Conservation (phyloP, 2,797 vertebrate species). For the Limosa lapponica region DNA sequence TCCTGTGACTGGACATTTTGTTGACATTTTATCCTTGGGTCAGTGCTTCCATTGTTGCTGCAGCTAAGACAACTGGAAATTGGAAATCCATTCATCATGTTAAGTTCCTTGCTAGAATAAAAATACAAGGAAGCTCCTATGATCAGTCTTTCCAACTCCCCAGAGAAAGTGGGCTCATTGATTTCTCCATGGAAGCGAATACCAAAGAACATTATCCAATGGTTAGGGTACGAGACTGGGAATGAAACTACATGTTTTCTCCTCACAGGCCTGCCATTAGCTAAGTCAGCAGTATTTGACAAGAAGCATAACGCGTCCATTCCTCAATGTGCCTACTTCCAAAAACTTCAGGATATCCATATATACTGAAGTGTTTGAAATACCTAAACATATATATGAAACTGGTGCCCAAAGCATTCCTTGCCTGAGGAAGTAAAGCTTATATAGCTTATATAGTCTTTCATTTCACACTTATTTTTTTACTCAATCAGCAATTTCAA, state of each 20-base stretch:
- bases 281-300: background rate
- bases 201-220: background rate
- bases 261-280: background rate
- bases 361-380: background rate
- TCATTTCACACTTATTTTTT: background rate
- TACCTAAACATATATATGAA: background rate
- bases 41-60: constrained; percentile 6
- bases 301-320: background rate
- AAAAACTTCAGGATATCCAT: background rate
- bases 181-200: background rate
- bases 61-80: constrained; percentile 29
- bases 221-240: background rate
- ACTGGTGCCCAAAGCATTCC: background rate
- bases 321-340: background rate
- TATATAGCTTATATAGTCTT: background rate
- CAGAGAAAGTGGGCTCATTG: background rate
- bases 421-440: background rate
- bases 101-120: constrained; percentile 1
- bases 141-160: background rate
- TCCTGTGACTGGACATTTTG: background rate
- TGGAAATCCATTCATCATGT: constrained; percentile 30
- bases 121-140: background rate
- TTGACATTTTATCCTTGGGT: background rate
- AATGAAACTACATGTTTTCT: background rate
- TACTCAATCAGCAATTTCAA: background rate